Percentiles rank a stretch among this genome's conserved stretches.
phyloP scores from a whole-genome alignment of 2,888 invertebrate genomes.

The Sphecodes monilicornis region DNA sequence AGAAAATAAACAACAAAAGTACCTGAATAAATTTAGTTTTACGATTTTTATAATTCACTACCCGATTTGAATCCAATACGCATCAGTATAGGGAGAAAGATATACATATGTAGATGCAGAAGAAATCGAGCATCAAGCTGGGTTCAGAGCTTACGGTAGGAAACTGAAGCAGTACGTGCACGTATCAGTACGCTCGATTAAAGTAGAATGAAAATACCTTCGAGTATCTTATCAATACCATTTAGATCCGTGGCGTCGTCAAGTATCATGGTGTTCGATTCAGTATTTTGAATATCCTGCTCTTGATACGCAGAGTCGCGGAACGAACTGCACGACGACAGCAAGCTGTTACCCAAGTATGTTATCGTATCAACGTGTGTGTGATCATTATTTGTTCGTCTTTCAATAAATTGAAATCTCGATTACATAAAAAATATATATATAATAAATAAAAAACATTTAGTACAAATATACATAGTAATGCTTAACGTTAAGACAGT shows the following conservation, averaged over 20 bases:
- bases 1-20: conserved; percentile 17
- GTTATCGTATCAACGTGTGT: conserved; percentile 41
- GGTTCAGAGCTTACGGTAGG: conserved; percentile 59
- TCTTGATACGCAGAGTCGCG: conserved; percentile 93
- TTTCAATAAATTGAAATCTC: conserved; percentile 30
- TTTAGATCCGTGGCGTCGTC: conserved; percentile 87
- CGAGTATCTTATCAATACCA: conserved; percentile 86
- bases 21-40: conserved; percentile 22
- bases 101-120: conserved; percentile 36
- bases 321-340: conserved; percentile 94
- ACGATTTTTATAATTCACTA: not conserved
- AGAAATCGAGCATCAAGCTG: conserved; percentile 41
- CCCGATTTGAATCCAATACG: conserved; percentile 18
- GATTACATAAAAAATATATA: conserved; percentile 15
- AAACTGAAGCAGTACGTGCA: conserved; percentile 65
- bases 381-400: conserved; percentile 30
- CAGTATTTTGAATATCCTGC: conserved; percentile 85
- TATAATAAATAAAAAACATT: not conserved
- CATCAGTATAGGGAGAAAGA: conserved; percentile 9
- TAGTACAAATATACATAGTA: too few species aligned
- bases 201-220: conserved; percentile 84
- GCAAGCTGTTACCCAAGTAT: conserved; percentile 86
- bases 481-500: not conserved
- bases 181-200: conserved; percentile 84
- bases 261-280: conserved; percentile 84